These are phyloP conservation scores for Aphrophora alni DNA, from an alignment of 2,888 invertebrate genomes.

Conservation along the genomic window DNA sequence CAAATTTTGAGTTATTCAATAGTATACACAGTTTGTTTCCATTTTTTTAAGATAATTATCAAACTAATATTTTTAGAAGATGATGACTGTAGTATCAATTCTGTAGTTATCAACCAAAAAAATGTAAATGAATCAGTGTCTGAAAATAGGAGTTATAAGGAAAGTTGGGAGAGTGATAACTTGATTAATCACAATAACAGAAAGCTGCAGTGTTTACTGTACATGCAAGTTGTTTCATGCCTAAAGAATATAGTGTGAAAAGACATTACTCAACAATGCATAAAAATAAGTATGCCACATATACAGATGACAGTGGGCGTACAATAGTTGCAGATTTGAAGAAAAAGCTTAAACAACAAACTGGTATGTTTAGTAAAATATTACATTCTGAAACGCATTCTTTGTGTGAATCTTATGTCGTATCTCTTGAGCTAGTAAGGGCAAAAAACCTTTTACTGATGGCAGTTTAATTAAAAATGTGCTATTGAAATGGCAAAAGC, in stretches of 20 bases:
- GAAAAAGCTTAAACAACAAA: conserved; percentile 32
- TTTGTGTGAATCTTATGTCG: conserved; percentile 28
- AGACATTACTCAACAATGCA: conserved; percentile 35
- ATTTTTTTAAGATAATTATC: too few relatives aligned
- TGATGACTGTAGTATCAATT: too few relatives aligned
- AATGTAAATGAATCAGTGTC: too few relatives aligned
- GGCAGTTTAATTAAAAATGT: background rate
- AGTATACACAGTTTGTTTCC: too few relatives aligned
- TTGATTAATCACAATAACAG: conserved; percentile 27
- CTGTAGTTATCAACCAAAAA: too few relatives aligned
- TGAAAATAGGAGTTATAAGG: conserved; percentile 25
- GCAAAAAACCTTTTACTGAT: conserved; percentile 43
- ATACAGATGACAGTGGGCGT: conserved; percentile 12
- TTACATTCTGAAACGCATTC: background rate
- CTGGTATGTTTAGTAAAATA: conserved; percentile 35
- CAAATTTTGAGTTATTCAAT: too few relatives aligned
- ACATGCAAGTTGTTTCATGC: conserved; percentile 24
- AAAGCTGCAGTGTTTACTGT: conserved; percentile 36
- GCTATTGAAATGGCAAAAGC: conserved; percentile 20
- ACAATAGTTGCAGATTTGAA: conserved; percentile 18
- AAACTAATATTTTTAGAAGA: too few relatives aligned
- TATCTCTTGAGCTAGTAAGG: conserved; percentile 37
- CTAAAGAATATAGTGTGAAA: conserved; percentile 33
- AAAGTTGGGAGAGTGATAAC: conserved; percentile 26
- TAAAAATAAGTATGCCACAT: conserved; percentile 29